Conservation (phyloP, 2,113 vertebrate species). For the Pangasianodon hypophthalmus region DNA sequence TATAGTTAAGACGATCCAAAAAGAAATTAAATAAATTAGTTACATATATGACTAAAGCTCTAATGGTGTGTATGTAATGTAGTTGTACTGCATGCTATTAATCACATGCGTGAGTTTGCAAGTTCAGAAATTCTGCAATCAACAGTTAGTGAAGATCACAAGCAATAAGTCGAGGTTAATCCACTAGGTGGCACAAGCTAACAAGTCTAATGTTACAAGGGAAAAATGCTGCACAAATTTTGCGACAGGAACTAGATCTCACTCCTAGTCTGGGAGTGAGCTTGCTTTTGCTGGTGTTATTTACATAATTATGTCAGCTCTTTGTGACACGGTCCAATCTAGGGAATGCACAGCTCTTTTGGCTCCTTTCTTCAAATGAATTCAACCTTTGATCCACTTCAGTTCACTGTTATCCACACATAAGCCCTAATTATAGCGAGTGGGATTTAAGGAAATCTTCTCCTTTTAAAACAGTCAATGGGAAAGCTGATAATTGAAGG, state of each 20-base stretch:
- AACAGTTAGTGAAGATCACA: conserved; percentile 33
- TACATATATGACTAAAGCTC: background rate
- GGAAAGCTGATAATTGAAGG: conserved; percentile 64
- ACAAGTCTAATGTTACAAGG: conserved; percentile 45
- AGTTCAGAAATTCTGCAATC: conserved; percentile 6
- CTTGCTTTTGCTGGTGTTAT: conserved; percentile 43
- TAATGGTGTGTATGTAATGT: background rate
- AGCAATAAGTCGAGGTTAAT: conserved; percentile 33
- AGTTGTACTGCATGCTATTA: background rate
- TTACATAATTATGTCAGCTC: conserved; percentile 46
- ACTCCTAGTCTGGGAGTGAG: background rate
- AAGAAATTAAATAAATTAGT: background rate
- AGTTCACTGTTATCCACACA: conserved; percentile 63
- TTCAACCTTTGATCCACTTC: conserved; percentile 67
- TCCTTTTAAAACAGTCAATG: conserved; percentile 68
- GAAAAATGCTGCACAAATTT: background rate
- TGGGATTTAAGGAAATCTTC: conserved; percentile 68
- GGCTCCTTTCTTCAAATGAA: conserved; percentile 59
- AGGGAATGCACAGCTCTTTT: conserved; percentile 40
- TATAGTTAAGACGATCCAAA: background rate
- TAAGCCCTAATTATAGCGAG: conserved; percentile 70
- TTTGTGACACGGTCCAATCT: conserved; percentile 42
- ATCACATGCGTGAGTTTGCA: conserved; percentile 9
- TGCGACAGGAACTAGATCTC: background rate
- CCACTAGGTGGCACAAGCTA: conserved; percentile 61